phyloP scores from a whole-genome alignment of 2,113 vertebrate species.

The Agelaius phoeniceus region DNA sequence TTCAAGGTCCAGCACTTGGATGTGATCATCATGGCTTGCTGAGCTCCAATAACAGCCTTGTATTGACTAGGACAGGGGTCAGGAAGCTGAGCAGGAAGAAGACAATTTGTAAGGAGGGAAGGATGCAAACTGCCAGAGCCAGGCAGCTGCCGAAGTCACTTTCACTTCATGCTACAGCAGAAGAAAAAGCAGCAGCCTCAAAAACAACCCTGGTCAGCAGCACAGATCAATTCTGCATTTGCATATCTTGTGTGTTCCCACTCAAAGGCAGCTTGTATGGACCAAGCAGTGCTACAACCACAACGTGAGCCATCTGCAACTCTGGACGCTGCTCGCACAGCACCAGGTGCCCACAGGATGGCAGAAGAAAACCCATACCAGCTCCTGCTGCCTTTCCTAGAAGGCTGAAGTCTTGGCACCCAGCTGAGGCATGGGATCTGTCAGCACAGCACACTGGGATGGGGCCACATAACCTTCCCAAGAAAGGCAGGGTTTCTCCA shows the following conservation, averaged over 20 bases:
- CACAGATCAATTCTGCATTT: not conserved
- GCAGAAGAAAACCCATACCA: not conserved
- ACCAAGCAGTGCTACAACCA: not conserved
- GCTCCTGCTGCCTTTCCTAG: not conserved
- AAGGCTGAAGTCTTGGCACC: not conserved
- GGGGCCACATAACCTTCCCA: not conserved
- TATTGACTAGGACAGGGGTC: not conserved
- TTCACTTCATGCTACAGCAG: not conserved
- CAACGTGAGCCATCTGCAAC: accelerated
- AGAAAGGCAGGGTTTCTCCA: not conserved
- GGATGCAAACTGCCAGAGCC: not conserved
- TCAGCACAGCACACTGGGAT: not conserved
- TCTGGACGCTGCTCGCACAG: accelerated
- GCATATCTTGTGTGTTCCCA: not conserved
- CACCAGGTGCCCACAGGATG: accelerated
- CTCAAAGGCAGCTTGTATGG: not conserved
- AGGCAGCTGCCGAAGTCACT: not conserved
- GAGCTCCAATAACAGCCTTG: not conserved
- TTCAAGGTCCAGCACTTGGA: not conserved
- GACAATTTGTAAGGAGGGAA: not conserved
- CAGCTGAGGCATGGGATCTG: not conserved
- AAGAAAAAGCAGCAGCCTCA: not conserved
- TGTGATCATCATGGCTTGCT: not conserved
- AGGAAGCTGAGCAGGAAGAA: not conserved
- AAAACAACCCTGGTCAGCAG: not conserved